phyloP scores from a whole-genome alignment of 23 tunicate species.

The Halocynthia aurantium region DNA sequence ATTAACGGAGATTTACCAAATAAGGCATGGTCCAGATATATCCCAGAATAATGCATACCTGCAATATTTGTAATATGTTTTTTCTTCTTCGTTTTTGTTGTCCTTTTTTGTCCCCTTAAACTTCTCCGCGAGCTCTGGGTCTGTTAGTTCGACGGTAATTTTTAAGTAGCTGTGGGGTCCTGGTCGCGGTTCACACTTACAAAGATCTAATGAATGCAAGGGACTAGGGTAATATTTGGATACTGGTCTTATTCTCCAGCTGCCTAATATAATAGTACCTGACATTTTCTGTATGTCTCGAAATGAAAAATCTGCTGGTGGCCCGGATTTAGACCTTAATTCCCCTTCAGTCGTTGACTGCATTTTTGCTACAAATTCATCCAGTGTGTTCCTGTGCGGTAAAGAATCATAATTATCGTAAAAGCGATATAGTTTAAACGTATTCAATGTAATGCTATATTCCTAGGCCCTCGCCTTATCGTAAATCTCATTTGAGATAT shows the following conservation, averaged over 20 bases:
- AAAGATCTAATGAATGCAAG: neutral
- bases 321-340: constrained; percentile 36
- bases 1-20: neutral
- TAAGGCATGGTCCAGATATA: neutral
- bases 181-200: constrained; percentile 46
- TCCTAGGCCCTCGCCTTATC: too few relatives aligned
- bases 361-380: constrained; percentile 70
- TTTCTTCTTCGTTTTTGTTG: constrained; percentile 13
- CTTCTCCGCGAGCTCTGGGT: constrained; percentile 11
- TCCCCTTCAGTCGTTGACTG: constrained; percentile 24
- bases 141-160: constrained; percentile 30
- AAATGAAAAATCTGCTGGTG: constrained; percentile 84
- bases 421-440: neutral
- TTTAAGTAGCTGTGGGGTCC: constrained; percentile 66
- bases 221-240: neutral
- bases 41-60: constrained; percentile 2
- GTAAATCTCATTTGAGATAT: too few relatives aligned
- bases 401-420: neutral
- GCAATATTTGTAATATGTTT: constrained; percentile 18
- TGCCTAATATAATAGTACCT: constrained; percentile 25
- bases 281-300: constrained; percentile 63
- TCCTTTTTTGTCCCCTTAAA: constrained; percentile 10
- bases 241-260: neutral
- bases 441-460: too few relatives aligned
- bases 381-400: constrained; percentile 48